phyloP scores from a whole-genome alignment of 2,888 invertebrate species.

The Cabera pusaria region DNA sequence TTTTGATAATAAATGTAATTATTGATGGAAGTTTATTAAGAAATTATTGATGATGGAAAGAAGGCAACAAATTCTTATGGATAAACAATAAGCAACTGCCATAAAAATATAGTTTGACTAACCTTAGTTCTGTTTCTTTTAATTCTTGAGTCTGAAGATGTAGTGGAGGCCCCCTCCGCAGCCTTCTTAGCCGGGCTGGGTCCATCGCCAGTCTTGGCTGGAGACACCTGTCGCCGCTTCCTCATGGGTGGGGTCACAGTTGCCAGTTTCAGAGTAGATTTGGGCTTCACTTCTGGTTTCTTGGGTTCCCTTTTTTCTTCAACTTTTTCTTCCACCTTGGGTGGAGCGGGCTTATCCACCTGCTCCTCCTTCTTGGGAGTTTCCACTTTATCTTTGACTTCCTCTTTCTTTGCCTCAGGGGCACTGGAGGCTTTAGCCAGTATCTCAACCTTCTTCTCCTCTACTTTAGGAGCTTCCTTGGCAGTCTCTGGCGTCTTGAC shows the following conservation, averaged over 20 bases:
- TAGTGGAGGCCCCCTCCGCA: slow-evolving; percentile 58
- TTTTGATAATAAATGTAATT: no score
- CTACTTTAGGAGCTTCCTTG: slow-evolving; percentile 48
- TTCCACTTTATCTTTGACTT: slow-evolving; percentile 41
- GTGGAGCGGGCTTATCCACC: slow-evolving; percentile 36
- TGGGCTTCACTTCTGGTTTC: slow-evolving; percentile 65
- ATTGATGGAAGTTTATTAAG: no score
- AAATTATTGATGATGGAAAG: no score
- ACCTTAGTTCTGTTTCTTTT: slow-evolving; percentile 78
- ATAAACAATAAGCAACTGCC: not conserved
- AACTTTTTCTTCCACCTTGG: slow-evolving; percentile 56
- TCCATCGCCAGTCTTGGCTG: slow-evolving; percentile 61
- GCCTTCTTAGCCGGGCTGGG: slow-evolving; percentile 62
- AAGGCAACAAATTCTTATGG: no score
- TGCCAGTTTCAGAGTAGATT: slow-evolving; percentile 79
- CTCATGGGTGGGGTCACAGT: slow-evolving; percentile 82
- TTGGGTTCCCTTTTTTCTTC: slow-evolving; percentile 56
- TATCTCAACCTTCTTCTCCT: slow-evolving; percentile 57
- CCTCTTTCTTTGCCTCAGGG: slow-evolving; percentile 52
- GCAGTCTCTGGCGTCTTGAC: slow-evolving; percentile 49
- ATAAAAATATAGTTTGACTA: slow-evolving; percentile 10
- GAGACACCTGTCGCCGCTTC: slow-evolving; percentile 79
- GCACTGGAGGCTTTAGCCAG: no score
- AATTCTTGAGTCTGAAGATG: slow-evolving; percentile 65
- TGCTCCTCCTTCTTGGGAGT: slow-evolving; percentile 36